Conservation (phyloP, 1,140 invertebrate genomes). For the Vanessa tameamea region DNA sequence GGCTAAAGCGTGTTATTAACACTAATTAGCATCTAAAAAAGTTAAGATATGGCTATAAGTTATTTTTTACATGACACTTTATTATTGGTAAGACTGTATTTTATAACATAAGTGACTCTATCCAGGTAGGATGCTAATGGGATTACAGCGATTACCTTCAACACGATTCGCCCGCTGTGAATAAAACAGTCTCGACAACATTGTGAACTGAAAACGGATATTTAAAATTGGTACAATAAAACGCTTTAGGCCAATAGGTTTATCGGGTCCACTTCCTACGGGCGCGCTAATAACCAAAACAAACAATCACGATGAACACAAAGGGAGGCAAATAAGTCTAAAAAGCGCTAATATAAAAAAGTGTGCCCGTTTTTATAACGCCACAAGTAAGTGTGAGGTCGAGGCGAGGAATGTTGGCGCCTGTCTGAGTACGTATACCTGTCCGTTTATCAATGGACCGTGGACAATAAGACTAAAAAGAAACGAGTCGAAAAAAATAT, state of each 20-base stretch:
- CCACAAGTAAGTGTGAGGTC: constrained; percentile 79
- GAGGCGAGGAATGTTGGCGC: constrained; percentile 79
- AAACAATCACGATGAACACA: constrained; percentile 74
- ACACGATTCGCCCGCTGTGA: constrained; percentile 43
- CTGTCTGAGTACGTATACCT: constrained; percentile 80
- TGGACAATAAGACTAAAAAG: constrained; percentile 75
- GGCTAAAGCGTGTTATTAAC: constrained; percentile 56
- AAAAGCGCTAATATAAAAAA: constrained; percentile 79
- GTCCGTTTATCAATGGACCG: constrained; percentile 79
- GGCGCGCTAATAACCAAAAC: constrained; percentile 77
- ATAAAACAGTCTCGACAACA: constrained; percentile 24
- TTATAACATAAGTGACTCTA: constrained; percentile 36
- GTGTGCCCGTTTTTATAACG: constrained; percentile 75
- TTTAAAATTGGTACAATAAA: constrained; percentile 78
- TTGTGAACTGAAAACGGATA: constrained; percentile 67
- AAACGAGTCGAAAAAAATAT: constrained; percentile 62
- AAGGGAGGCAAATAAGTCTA: constrained; percentile 74
- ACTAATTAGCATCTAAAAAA: constrained; percentile 68
- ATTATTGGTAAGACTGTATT: constrained; percentile 41
- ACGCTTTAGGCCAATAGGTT: constrained; percentile 77
- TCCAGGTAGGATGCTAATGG: constrained; percentile 60
- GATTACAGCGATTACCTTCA: constrained; percentile 46
- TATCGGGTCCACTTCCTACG: constrained; percentile 79
- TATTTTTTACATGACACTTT: constrained; percentile 16
- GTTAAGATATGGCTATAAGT: constrained; percentile 41